Evolutionary conservation across 2,888 invertebrate genomes (phyloP), one percentile per base, ranked within the genome.

Genomic region (Sarcophaga caerulescens): DNA sequence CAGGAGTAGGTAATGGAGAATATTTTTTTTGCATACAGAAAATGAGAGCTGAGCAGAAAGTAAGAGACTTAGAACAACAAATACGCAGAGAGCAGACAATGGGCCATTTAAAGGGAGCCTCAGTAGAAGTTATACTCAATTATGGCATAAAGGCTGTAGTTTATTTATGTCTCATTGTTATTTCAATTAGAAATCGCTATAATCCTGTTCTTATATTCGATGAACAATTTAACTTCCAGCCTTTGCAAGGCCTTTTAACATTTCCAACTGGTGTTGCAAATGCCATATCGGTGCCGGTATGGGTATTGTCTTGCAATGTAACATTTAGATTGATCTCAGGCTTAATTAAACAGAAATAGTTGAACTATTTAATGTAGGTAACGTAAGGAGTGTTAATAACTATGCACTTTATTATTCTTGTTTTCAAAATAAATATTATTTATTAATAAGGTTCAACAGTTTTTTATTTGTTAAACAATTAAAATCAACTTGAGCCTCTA

Each of bases 401-500:
- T 23, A 74, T 25, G 52, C 2, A 25, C 59, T 12, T 73, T 62
- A 25, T 45, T 35, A 19, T 44, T 17, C 4, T 35, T 66, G 35
- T 65, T 44, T 69, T 21, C 5, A 47, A 60, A 69, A 45, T 59
- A 19, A 60, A 19, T 75, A 77, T 45, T 69, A 90, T 45, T 86
- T 88, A 60, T 87, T 88, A 25, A 87, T 88, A 35, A 35, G 10
- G 77, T 89, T 88, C 78, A 88, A 89, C 21, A 90, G 88, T 60
- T 90, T 90, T 69, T 89, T 89, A 81, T 90, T 91, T 62, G 89
- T 87, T 21, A 92, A 86, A 65, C 90, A 90, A 81, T 92, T 88
- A 85, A 93, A 93, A 19, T 90, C 87, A 2, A 97, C 96, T 89
- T 94, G 92, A 79, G 94, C 93, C 94, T 98, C 98, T 88, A 99